Evolutionary conservation across 1,140 invertebrate species (phyloP), one percentile per base, ranked within the genome.

Genomic region (Macrotrachela quadricornifera): DNA sequence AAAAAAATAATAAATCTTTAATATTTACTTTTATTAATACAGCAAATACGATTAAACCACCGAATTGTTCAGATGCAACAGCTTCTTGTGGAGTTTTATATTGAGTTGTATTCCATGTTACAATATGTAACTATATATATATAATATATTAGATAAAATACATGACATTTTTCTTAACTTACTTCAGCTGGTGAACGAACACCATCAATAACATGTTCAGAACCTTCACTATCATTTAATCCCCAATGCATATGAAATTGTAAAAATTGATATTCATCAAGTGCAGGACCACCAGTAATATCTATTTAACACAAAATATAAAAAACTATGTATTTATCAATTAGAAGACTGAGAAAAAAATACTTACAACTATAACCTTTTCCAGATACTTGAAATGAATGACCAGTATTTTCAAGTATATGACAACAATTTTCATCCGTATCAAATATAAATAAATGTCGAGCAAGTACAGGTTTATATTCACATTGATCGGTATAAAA

Each of bases 41-140:
- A 13, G 83, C 87, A 38, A 95, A 70, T 1, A 94, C 88, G 9
- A 83, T 81, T 12, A 95, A 72, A 36, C 87, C 88, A 63, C 88
- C 82, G 1, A 78, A 74, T 48, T 82, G 76, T 56, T 78, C 77
- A 12, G 46, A 40, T 15, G 0, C 12, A 0, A 82, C 78, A 1
- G 87, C 87, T 64, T 87, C 82, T 2, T 67, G 68, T 60, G 88
- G 81, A 38, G 77, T 79, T 50, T 70, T 67, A 67, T 87, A 94
- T 62, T 84, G 85, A 57, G 75, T 78, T 50, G 77, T 79, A 64
- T 92, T 91, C 82, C 83, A 92, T 64, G 92, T 86, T 1, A 95
- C 87, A 56, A 94, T 74, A 68, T 92, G 87, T 37, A 91, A 71
- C 79, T 88, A 80, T 72, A 82, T 80, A 13, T 14, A 48, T n/a